phyloP scores from a whole-genome alignment of 2,113 vertebrate species.

The Melierax canorus region DNA sequence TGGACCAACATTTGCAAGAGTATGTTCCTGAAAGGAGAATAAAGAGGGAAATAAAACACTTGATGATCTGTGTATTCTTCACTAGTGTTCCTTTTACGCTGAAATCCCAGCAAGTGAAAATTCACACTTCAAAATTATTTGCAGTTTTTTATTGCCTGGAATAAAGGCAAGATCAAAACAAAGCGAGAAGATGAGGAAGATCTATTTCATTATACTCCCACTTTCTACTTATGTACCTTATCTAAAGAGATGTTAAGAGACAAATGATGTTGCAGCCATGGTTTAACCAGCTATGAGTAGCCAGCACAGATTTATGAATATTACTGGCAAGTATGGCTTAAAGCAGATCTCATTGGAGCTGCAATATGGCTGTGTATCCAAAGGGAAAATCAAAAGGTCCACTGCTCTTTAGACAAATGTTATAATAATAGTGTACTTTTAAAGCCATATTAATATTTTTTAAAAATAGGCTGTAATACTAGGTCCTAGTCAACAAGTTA shows the following conservation, averaged over 20 bases:
- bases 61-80: not conserved
- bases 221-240: not conserved
- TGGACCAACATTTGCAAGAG: not conserved
- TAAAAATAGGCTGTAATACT: not conserved
- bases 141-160: not conserved
- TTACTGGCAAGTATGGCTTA: not conserved
- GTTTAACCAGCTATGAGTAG: not conserved
- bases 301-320: not conserved
- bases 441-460: not conserved
- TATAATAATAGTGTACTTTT: not conserved
- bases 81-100: not conserved
- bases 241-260: not conserved
- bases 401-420: not conserved
- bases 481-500: not conserved
- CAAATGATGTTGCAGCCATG: not conserved
- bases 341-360: not conserved
- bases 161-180: slow-evolving; percentile 5
- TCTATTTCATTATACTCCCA: not conserved
- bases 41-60: not conserved
- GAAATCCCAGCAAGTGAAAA: not conserved
- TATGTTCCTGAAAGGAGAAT: not conserved
- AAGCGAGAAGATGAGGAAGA: not conserved
- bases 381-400: not conserved
- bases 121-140: not conserved
- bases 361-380: not conserved